Conservation (phyloP, 64 coral and sea anemone species). For the Actinia tenebrosa region DNA sequence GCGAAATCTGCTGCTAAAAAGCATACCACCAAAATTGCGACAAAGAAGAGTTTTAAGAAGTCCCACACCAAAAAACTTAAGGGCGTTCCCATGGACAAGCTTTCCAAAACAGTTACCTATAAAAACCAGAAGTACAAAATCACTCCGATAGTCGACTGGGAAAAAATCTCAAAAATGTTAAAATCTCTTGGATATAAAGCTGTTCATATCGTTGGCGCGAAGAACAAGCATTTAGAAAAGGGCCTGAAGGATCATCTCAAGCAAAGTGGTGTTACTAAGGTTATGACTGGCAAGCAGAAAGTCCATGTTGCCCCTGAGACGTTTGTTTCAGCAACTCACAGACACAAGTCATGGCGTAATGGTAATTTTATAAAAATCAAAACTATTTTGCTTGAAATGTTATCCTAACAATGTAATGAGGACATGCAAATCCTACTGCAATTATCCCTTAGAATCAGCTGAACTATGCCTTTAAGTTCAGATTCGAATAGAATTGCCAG, state of each 20-base stretch:
- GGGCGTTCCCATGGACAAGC: conserved; percentile 66
- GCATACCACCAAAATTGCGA: conserved; percentile 1
- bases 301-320: conserved; percentile 62
- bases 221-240: conserved; percentile 66
- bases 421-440: no score
- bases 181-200: conserved; percentile 87
- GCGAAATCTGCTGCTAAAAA: neutral
- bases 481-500: no score
- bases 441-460: no score
- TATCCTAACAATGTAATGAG: no score
- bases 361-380: conserved; percentile 16
- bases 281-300: conserved; percentile 24
- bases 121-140: conserved; percentile 94
- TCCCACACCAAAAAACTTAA: conserved; percentile 43
- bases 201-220: conserved; percentile 61
- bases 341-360: conserved; percentile 79
- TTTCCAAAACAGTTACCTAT: conserved; percentile 82
- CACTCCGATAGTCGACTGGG: conserved; percentile 84
- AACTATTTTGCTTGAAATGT: neutral
- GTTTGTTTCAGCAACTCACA: conserved; percentile 77
- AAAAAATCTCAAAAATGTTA: conserved; percentile 78
- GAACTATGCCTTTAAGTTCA: no score
- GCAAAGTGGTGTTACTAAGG: conserved; percentile 51
- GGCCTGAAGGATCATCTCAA: conserved; percentile 68
- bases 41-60: conserved; percentile 29